Evolutionary conservation across 2,113 vertebrate genomes (phyloP), one percentile per base, ranked within the genome.

Genomic region (Mastomys natalensis): DNA sequence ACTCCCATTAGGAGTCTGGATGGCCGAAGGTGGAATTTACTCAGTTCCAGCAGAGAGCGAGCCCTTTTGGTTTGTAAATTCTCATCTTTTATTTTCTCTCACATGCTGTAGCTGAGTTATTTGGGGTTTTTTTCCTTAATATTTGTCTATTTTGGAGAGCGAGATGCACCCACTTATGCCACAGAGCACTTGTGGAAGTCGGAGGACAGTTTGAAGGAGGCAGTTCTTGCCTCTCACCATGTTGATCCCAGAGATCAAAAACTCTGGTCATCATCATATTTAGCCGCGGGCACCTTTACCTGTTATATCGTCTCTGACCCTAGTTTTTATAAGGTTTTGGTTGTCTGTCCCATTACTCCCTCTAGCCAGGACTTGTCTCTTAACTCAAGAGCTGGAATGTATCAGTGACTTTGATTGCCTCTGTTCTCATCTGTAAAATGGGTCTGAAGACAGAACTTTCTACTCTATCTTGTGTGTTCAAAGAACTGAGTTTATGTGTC

Each of bases 401-500:
- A 26, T 60, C 16, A 43, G 22, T 53, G 90, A 37, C 24, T 86
- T 70, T 26, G 51, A 43, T 74, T 37, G 68, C 70, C 87, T 86
- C 34, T 64, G 19, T 87, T 87, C 77, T 90, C 77, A 10, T 87
- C 85, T 88, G 70, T 51, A 82, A 95, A 86, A 16, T 62, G 87
- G 93, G 48, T 1, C 26, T 34, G 7, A 70, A 26, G 55, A 26
- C 1, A 3, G 37, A 51, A 55, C 11, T 45, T 13, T 6, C 34
- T 40, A 10, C 24, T 43, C 55, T 15, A 5, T 29, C 66, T 74
- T 31, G 62, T 43, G 60, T 10, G 3, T 1, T 0, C 6, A 53
- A 89, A 55, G 53, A n/a, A 53, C 24, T 21, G 76, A 74, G 7
- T 64, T 55, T 22, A 6, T 45, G 29, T 64, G 17, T 90, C 81